These are phyloP conservation scores for Empidonax traillii DNA, from an alignment of 2,113 vertebrate genomes.

Conservation along the genomic window DNA sequence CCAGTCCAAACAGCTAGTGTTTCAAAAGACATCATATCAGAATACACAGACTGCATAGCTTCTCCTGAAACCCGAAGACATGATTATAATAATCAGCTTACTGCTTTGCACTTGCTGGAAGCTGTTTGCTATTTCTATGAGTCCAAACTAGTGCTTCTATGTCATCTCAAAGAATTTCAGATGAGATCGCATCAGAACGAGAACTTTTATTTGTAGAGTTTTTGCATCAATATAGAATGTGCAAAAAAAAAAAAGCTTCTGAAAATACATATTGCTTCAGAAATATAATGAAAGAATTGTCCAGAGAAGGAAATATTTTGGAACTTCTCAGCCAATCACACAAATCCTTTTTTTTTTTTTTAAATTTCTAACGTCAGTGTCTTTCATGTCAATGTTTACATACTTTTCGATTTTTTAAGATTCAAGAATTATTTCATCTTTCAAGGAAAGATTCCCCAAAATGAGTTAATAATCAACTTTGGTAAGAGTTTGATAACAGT, in stretches of 20 bases:
- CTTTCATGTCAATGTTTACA: not conserved
- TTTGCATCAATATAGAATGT: not conserved
- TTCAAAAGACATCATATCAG: slow-evolving; percentile 28
- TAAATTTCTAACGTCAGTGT: fast-evolving
- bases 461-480: not conserved
- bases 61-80: not conserved
- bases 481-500: not conserved
- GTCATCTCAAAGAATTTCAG: not conserved
- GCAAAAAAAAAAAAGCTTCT: not conserved
- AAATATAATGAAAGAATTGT: not conserved
- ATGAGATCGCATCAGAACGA: not conserved
- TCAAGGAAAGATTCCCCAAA: not conserved
- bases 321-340: not conserved
- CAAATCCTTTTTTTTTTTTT: not conserved
- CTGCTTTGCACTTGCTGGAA: slow-evolving; percentile 41
- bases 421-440: not conserved
- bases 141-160: not conserved
- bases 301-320: not conserved
- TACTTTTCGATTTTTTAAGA: not conserved
- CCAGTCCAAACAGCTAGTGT: not conserved
- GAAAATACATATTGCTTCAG: not conserved
- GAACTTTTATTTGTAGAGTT: not conserved
- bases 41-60: not conserved
- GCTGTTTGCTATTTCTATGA: slow-evolving; percentile 31
- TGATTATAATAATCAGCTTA: slow-evolving; percentile 52